Evolutionary conservation across 1,140 invertebrate species (phyloP).

Genomic region (Bombus difficillimus): DNA sequence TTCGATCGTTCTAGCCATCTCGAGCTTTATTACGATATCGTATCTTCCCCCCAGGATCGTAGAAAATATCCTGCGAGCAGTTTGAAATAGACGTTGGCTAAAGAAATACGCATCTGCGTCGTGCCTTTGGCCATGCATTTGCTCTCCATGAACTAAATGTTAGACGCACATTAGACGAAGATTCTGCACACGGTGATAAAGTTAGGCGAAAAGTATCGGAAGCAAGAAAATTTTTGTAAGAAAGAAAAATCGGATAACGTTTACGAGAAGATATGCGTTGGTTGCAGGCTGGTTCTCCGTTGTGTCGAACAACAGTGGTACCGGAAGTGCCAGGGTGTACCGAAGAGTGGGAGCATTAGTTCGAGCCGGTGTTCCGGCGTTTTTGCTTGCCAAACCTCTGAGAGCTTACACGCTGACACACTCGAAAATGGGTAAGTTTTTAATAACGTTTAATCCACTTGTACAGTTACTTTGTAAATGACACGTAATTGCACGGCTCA

Average conservation of each 20-base stretch:
- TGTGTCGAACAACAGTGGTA: slow-evolving; percentile 79
- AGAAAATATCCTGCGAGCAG: too few relatives aligned
- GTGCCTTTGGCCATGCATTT: too few relatives aligned
- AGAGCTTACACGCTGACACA: slow-evolving; percentile 80
- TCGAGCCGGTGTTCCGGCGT: slow-evolving; percentile 79
- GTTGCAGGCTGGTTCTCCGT: slow-evolving; percentile 83
- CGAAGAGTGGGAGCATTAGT: slow-evolving; percentile 79
- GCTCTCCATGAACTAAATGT: too few relatives aligned
- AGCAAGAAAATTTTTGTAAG: background rate
- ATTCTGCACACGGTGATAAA: too few relatives aligned
- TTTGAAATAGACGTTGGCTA: too few relatives aligned
- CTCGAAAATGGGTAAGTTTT: slow-evolving; percentile 79
- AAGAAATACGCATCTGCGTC: too few relatives aligned
- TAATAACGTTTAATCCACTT: background rate
- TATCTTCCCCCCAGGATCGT: too few relatives aligned
- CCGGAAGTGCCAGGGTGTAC: slow-evolving; percentile 79
- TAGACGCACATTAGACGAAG: too few relatives aligned
- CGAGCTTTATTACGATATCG: too few relatives aligned
- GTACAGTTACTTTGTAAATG: slow-evolving; percentile 2
- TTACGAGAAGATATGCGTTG: slow-evolving; percentile 5
- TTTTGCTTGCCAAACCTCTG: slow-evolving; percentile 78
- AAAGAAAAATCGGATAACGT: background rate
- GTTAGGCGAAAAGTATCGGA: too few relatives aligned
- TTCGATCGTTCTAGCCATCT: too few relatives aligned
- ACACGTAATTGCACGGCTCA: slow-evolving; percentile 27